Percentiles rank a stretch among this genome's conserved stretches.
phyloP scores from a whole-genome alignment of 53 echinoderm and acorn worm genomes.

The Temnopleurus reevesii region DNA sequence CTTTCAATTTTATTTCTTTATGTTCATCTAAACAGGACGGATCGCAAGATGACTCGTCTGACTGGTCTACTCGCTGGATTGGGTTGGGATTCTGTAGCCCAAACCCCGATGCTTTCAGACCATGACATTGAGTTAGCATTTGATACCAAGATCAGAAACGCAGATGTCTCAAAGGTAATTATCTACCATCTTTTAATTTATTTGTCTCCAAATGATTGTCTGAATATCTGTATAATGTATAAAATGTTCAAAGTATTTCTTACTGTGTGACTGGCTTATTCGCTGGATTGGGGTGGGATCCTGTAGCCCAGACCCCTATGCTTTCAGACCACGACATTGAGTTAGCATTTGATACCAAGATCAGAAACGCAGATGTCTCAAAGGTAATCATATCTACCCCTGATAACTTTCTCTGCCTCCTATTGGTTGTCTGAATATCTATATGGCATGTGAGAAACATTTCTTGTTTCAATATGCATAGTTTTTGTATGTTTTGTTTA shows the following conservation, averaged over 20 bases:
- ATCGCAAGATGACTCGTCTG: slow-evolving; percentile 72
- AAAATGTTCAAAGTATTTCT: too few relatives aligned
- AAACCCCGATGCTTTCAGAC: slow-evolving; percentile 77
- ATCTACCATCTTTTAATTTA: too few relatives aligned
- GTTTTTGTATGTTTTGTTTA: too few relatives aligned
- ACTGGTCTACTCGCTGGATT: slow-evolving; percentile 91
- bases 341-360: slow-evolving; percentile 83
- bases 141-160: slow-evolving; percentile 73
- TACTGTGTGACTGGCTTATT: too few relatives aligned
- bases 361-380: slow-evolving; percentile 73
- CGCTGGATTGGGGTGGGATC: slow-evolving; percentile 91
- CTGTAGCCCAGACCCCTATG: slow-evolving; percentile 62
- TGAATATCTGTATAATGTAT: too few relatives aligned
- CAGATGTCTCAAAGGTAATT: slow-evolving; percentile 84
- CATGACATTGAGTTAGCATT: slow-evolving; percentile 95
- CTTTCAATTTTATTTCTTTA: too few relatives aligned
- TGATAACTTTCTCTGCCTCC: too few relatives aligned
- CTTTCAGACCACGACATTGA: slow-evolving; percentile 96
- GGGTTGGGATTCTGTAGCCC: slow-evolving; percentile 74
- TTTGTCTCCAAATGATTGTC: background rate
- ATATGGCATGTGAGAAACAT: too few relatives aligned
- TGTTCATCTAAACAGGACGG: slow-evolving; percentile 59
- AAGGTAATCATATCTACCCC: too few relatives aligned
- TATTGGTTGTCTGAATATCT: background rate
- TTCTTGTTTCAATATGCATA: too few relatives aligned